Conservation (phyloP, 1,140 invertebrate species). For the Drosophila novamexicana region DNA sequence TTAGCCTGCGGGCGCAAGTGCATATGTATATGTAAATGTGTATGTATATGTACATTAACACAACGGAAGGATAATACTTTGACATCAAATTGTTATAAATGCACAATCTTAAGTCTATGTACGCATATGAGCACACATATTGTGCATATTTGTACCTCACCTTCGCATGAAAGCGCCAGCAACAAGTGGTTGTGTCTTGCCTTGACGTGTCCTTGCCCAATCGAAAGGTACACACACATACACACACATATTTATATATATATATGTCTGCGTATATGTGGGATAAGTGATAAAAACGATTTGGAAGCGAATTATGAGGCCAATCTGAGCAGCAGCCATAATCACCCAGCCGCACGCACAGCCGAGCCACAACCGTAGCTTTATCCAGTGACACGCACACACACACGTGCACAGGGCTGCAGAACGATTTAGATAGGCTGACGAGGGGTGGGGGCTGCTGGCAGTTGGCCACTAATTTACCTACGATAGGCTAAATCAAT, state of each 20-base stretch:
- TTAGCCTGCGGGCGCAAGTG: too few species aligned
- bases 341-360: slow-evolving; percentile 43
- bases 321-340: slow-evolving; percentile 39
- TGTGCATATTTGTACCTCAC: background rate
- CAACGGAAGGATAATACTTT: too few species aligned
- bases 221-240: slow-evolving; percentile 14
- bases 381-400: slow-evolving; percentile 4
- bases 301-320: slow-evolving; percentile 46
- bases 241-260: background rate
- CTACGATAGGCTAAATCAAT: slow-evolving; percentile 58
- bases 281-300: slow-evolving; percentile 51
- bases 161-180: slow-evolving; percentile 15
- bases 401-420: background rate
- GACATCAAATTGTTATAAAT: too few species aligned
- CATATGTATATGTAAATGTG: too few species aligned
- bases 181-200: slow-evolving; percentile 32
- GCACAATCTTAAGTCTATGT: background rate
- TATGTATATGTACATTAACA: too few species aligned
- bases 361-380: slow-evolving; percentile 3
- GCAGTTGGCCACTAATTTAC: slow-evolving; percentile 52
- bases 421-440: background rate
- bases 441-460: background rate
- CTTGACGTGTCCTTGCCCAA: slow-evolving; percentile 29
- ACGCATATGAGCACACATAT: background rate
- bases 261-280: slow-evolving; percentile 9